Percentiles rank a stretch among this genome's conserved stretches.
phyloP scores from a whole-genome alignment of 2,797 vertebrate species.

The Pangasius macronema region DNA sequence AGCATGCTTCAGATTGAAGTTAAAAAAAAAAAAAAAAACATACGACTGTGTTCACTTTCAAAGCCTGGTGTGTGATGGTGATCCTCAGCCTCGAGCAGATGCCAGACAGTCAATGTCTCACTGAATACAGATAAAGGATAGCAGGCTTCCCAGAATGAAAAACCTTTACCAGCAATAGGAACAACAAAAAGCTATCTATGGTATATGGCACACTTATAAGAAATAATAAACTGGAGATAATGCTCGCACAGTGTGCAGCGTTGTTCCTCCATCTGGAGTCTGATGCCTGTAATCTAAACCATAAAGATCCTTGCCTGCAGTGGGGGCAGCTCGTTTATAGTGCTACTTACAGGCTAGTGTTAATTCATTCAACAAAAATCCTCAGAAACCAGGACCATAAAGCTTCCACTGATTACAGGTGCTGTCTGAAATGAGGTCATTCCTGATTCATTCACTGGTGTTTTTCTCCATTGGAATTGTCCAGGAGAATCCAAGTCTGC shows the following conservation, averaged over 20 bases:
- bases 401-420: not conserved
- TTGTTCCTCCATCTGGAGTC: not conserved
- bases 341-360: not conserved
- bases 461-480: not conserved
- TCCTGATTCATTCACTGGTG: not conserved
- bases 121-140: conserved; percentile 36
- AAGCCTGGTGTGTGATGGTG: conserved; percentile 22
- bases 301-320: not conserved
- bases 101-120: not conserved
- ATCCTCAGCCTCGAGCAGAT: conserved; percentile 2
- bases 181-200: not conserved
- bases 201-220: not conserved
- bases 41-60: conserved; percentile 69
- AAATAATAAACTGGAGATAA: not conserved
- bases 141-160: conserved; percentile 4
- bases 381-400: not conserved
- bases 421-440: not conserved
- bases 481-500: not conserved
- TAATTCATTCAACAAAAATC: not conserved
- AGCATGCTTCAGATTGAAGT: not conserved
- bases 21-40: not conserved
- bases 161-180: not conserved
- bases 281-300: conserved; percentile 11
- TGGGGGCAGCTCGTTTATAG: not conserved
- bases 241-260: not conserved